Conservation (phyloP, 2,888 invertebrate genomes). For the Zelleria hepariella region DNA sequence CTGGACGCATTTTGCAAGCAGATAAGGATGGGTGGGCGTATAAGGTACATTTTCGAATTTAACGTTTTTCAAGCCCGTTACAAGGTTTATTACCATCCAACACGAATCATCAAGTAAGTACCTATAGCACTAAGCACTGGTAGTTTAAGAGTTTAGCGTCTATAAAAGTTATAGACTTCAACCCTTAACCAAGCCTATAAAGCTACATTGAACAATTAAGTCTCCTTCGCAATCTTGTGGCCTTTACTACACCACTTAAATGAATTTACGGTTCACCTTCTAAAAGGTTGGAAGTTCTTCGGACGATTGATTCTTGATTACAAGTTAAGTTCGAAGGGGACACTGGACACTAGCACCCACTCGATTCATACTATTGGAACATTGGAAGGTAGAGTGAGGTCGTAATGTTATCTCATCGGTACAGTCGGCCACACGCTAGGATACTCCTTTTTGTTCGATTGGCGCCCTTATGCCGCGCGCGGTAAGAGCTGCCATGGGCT, state of each 20-base stretch:
- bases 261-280: not conserved
- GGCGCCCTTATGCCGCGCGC: too few relatives aligned
- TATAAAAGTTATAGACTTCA: not conserved
- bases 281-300: not conserved
- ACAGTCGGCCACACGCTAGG: too few relatives aligned
- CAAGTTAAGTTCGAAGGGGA: not conserved
- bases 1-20: not conserved
- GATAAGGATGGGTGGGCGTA: not conserved
- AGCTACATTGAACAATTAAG: not conserved
- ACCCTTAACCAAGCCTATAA: not conserved
- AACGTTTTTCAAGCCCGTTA: not conserved
- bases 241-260: not conserved
- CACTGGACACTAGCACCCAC: not conserved
- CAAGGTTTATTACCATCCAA: not conserved
- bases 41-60: not conserved
- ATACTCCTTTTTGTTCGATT: too few relatives aligned
- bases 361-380: too few relatives aligned
- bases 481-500: too few relatives aligned
- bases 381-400: too few relatives aligned
- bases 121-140: not conserved
- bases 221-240: not conserved
- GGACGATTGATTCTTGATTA: not conserved
- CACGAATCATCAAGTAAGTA: not conserved
- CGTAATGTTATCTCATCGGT: too few relatives aligned
- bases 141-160: not conserved